phyloP scores from a whole-genome alignment of 2,797 vertebrate genomes.

The Mus caroli region DNA sequence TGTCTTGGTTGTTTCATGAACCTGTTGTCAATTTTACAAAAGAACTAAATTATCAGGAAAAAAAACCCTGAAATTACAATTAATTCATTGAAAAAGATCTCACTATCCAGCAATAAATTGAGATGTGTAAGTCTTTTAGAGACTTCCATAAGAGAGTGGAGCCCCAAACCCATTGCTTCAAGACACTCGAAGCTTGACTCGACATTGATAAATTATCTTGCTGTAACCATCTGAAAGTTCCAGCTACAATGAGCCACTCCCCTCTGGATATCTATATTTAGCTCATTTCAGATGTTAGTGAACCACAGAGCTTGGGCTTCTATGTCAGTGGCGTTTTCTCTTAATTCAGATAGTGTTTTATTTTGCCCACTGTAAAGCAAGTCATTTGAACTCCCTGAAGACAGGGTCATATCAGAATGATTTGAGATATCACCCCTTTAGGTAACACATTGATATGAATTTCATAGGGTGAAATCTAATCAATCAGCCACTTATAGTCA shows the following conservation, averaged over 20 bases:
- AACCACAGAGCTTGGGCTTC: slow-evolving; percentile 27
- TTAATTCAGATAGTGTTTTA: slow-evolving; percentile 61
- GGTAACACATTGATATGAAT: background rate
- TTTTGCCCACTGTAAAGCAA: slow-evolving; percentile 53
- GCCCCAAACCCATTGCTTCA: background rate
- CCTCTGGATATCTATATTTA: slow-evolving; percentile 54
- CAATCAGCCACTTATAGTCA: background rate
- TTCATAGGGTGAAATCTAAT: background rate
- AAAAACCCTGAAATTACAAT: background rate
- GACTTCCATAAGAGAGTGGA: background rate
- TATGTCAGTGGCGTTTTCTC: slow-evolving; percentile 55
- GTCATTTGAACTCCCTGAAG: slow-evolving; percentile 42
- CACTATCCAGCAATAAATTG: slow-evolving; percentile 9
- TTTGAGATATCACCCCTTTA: background rate
- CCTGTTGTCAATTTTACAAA: background rate
- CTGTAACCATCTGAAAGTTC: slow-evolving; percentile 51
- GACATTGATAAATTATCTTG: slow-evolving; percentile 46
- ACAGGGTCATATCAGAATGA: slow-evolving; percentile 27
- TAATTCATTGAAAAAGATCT: background rate
- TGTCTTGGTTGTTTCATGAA: slow-evolving; percentile 43
- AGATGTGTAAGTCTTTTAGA: background rate
- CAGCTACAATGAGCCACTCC: background rate
- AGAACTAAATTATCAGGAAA: slow-evolving; percentile 46
- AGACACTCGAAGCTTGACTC: background rate
- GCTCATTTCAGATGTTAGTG: slow-evolving; percentile 66